Percentiles rank a stretch among this genome's conserved stretches.
Conservation (phyloP, 2,888 invertebrate species). For the Adelphocoris suturalis region DNA sequence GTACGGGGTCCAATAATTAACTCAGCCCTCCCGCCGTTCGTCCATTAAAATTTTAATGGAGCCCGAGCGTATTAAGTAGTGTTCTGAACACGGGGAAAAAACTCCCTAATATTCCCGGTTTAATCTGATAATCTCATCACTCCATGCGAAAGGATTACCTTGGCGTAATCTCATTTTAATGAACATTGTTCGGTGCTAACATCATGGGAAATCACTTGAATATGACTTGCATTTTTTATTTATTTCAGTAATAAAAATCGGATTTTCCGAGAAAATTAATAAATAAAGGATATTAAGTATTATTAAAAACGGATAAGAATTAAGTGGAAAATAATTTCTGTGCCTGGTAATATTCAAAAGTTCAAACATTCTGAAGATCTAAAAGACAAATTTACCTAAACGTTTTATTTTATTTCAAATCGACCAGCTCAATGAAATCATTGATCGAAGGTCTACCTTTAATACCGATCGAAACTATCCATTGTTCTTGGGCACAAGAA, state of each 20-base stretch:
- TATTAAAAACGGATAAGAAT: too few relatives aligned
- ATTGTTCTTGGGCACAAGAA: too few relatives aligned
- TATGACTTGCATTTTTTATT: neutral
- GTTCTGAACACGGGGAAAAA: neutral
- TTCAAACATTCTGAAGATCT: too few relatives aligned
- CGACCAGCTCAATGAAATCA: too few relatives aligned
- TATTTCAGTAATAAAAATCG: constrained; percentile 9
- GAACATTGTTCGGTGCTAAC: neutral
- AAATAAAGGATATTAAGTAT: neutral
- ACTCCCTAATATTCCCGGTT: neutral
- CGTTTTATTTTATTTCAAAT: too few relatives aligned
- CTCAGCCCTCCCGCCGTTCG: constrained; percentile 11
- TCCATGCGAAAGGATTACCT: neutral
- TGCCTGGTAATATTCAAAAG: too few relatives aligned
- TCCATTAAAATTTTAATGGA: constrained; percentile 56
- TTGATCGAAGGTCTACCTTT: too few relatives aligned
- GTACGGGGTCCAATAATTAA: constrained; percentile 48
- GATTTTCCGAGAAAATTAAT: neutral
- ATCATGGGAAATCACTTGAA: neutral
- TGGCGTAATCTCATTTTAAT: neutral
- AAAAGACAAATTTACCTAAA: too few relatives aligned
- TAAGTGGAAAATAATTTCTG: too few relatives aligned
- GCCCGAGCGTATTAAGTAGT: neutral
- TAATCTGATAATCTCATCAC: neutral
- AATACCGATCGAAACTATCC: too few relatives aligned